phyloP scores from a whole-genome alignment of 2,113 vertebrate species.

The Cariama cristata region DNA sequence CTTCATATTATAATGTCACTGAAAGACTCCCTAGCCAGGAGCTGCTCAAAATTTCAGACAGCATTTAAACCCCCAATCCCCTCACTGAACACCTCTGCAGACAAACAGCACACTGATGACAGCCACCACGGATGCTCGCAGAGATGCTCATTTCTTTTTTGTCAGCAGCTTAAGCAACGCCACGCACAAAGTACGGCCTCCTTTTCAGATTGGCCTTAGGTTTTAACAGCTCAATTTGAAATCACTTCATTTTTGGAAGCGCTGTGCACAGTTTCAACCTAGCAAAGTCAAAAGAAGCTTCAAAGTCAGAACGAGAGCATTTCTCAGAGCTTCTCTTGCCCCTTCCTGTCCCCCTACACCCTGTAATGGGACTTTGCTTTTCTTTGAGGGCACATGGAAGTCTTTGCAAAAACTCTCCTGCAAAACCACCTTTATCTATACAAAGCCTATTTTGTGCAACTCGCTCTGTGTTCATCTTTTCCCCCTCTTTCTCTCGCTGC shows the following conservation, averaged over 20 bases:
- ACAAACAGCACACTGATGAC: background rate
- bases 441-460: background rate
- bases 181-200: background rate
- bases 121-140: rapidly evolving
- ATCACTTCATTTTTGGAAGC: background rate
- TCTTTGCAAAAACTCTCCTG: background rate
- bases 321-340: background rate
- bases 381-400: background rate
- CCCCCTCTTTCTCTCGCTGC: background rate
- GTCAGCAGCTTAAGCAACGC: background rate
- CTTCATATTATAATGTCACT: background rate
- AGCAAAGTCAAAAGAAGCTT: background rate
- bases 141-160: background rate
- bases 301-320: background rate
- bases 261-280: background rate
- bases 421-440: conserved; percentile 13
- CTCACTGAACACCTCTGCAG: background rate
- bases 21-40: background rate
- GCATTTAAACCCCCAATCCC: background rate
- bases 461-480: background rate
- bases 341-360: background rate
- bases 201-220: background rate
- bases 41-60: background rate
- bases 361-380: background rate
- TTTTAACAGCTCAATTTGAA: background rate